These are phyloP conservation scores for Cnemophilus loriae DNA, from an alignment of 2,113 vertebrate genomes.

Conservation along the genomic window DNA sequence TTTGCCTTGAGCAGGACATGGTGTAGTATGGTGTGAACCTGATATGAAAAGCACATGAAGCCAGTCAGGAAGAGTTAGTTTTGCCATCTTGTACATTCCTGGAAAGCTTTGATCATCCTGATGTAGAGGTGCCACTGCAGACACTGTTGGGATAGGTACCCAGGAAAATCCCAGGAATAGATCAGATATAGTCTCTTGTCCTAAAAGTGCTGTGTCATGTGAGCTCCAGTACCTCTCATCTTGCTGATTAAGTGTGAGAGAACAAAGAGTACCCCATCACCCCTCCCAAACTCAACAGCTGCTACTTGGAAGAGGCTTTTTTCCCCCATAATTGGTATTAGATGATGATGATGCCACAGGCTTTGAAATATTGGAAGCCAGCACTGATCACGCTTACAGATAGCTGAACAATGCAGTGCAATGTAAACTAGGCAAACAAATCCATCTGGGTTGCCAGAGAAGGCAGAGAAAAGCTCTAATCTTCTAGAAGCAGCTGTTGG, in stretches of 20 bases:
- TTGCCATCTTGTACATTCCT: not conserved
- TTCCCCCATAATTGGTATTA: slow-evolving; percentile 52
- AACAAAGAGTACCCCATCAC: slow-evolving; percentile 31
- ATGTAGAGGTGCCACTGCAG: not conserved
- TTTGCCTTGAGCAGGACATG: not conserved
- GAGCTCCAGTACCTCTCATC: not conserved
- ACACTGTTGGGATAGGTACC: not conserved
- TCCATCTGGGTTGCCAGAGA: slow-evolving; percentile 65
- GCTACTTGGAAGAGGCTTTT: slow-evolving; percentile 57
- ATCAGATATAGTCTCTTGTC: not conserved
- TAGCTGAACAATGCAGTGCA: slow-evolving; percentile 63
- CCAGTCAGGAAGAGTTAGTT: not conserved
- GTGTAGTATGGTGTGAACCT: not conserved
- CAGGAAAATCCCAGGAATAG: not conserved
- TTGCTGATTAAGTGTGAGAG: slow-evolving; percentile 39
- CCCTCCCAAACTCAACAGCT: slow-evolving; percentile 63
- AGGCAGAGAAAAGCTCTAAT: slow-evolving; percentile 69
- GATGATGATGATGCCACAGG: slow-evolving; percentile 56
- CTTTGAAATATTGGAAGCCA: slow-evolving; percentile 66
- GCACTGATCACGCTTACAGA: slow-evolving; percentile 65
- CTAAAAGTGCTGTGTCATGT: slow-evolving; percentile 47
- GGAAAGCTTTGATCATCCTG: not conserved
- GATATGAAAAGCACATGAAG: not conserved
- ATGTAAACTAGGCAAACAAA: slow-evolving; percentile 69
- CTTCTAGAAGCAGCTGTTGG: slow-evolving; percentile 68